A percentile compares a stretch with the other conserved stretches of the same genome.
These are phyloP conservation scores for Spinus olivaceus DNA, from an alignment of 2,797 vertebrate genomes.

Conservation along the genomic window DNA sequence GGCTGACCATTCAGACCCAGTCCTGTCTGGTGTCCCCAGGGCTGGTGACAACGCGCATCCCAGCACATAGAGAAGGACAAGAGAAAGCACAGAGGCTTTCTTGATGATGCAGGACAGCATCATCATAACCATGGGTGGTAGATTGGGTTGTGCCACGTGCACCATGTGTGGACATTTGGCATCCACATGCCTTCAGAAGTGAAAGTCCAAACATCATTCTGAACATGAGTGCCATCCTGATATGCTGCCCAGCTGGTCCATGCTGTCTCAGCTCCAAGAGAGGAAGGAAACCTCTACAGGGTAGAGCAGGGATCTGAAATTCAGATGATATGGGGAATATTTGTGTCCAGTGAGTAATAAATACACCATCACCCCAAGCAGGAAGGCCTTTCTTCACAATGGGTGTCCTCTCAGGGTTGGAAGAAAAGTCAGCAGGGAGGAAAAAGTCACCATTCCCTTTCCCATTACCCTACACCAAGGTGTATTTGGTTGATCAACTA, in stretches of 20 bases:
- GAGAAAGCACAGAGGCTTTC: background rate
- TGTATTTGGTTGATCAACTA: background rate
- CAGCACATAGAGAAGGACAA: background rate
- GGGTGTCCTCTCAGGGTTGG: background rate
- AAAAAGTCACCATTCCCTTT: background rate
- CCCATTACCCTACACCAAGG: background rate
- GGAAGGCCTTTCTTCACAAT: background rate
- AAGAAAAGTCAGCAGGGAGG: background rate
- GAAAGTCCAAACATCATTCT: background rate
- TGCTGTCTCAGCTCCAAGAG: background rate
- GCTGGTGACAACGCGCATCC: background rate
- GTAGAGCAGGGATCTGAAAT: background rate
- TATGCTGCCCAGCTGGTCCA: background rate
- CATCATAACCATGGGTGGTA: accelerated
- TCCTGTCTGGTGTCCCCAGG: background rate
- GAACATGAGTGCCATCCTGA: background rate
- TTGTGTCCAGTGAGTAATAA: background rate
- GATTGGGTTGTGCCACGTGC: background rate
- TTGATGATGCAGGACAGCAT: background rate
- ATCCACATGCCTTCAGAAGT: background rate
- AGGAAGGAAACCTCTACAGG: background rate
- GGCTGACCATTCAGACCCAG: background rate
- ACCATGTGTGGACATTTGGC: background rate
- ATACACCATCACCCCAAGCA: background rate
- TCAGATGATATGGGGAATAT: background rate